A percentile compares a stretch with the other conserved stretches of the same genome.
These are phyloP conservation scores for Hapalemur alaotrensis DNA, from an alignment of 2,797 vertebrate genomes.

Conservation along the genomic window DNA sequence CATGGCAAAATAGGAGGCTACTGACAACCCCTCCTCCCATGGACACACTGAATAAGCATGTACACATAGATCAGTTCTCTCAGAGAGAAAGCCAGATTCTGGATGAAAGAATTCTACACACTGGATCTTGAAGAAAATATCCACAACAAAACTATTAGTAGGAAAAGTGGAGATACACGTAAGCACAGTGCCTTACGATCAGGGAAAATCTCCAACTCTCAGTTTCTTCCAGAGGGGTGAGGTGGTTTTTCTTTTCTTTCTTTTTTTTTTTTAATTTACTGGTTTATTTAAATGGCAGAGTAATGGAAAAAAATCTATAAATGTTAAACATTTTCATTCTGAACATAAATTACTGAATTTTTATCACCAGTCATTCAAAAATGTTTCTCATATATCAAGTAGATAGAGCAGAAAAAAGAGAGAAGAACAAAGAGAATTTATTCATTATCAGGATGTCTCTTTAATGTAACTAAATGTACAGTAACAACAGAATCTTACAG, in stretches of 20 bases:
- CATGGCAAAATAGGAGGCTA: background rate
- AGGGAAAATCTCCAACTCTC: background rate
- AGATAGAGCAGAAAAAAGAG: background rate
- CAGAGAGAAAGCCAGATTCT: too few relatives aligned
- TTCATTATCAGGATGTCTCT: background rate
- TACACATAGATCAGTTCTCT: background rate
- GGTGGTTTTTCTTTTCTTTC: too few relatives aligned
- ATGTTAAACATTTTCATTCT: background rate
- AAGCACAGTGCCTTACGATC: too few relatives aligned
- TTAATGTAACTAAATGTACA: background rate
- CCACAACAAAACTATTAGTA: background rate
- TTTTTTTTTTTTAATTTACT: background rate
- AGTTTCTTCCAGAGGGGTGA: background rate
- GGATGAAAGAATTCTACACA: background rate
- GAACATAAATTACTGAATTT: background rate
- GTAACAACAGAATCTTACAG: background rate
- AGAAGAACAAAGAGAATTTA: background rate
- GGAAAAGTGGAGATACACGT: too few relatives aligned
- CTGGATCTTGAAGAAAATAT: background rate
- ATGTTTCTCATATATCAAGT: background rate
- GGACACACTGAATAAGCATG: background rate
- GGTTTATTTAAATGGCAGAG: background rate
- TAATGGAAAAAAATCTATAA: too few relatives aligned
- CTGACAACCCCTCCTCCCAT: background rate
- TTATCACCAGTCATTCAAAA: background rate